Evolutionary conservation across 2,888 invertebrate genomes (phyloP).

Genomic region (Cephus sareptanus): DNA sequence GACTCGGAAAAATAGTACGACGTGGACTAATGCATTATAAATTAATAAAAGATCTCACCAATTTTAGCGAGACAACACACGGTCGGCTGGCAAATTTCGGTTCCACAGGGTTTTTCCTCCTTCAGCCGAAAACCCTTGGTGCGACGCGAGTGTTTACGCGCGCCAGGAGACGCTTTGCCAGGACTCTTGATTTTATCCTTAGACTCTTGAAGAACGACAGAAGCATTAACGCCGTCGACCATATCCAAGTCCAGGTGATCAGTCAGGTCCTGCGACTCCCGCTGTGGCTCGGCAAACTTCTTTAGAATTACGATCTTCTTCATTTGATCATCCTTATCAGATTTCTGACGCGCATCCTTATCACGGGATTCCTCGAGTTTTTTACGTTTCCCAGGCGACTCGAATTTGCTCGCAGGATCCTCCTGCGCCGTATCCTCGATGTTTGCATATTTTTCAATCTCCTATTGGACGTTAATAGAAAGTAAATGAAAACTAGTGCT

Average conservation of each 20-base stretch:
- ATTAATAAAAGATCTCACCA: not conserved
- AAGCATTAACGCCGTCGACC: not conserved
- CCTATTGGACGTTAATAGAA: slow-evolving; percentile 29
- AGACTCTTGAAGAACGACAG: not conserved
- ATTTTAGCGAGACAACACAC: not conserved
- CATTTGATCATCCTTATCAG: slow-evolving; percentile 24
- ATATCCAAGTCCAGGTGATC: not conserved
- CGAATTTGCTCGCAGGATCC: not conserved
- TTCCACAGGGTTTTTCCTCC: not conserved
- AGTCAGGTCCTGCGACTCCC: not conserved
- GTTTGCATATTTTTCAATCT: slow-evolving; percentile 44
- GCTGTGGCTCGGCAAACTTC: not conserved
- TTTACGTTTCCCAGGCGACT: not conserved
- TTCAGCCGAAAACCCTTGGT: not conserved
- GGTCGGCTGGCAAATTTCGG: not conserved
- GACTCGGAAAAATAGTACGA: too few relatives aligned
- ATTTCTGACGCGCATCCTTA: slow-evolving; percentile 38
- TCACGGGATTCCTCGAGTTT: not conserved
- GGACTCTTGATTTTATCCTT: not conserved
- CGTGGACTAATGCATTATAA: too few relatives aligned
- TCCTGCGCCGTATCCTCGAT: slow-evolving; percentile 22
- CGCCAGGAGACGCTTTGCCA: not conserved
- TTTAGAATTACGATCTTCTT: not conserved
- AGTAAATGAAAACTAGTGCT: not conserved
- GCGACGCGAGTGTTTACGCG: not conserved